Percentiles rank a stretch among this genome's conserved stretches.
These are phyloP conservation scores for Lutraria rhynchaena DNA, from an alignment of 1,140 invertebrate genomes.

Conservation along the genomic window DNA sequence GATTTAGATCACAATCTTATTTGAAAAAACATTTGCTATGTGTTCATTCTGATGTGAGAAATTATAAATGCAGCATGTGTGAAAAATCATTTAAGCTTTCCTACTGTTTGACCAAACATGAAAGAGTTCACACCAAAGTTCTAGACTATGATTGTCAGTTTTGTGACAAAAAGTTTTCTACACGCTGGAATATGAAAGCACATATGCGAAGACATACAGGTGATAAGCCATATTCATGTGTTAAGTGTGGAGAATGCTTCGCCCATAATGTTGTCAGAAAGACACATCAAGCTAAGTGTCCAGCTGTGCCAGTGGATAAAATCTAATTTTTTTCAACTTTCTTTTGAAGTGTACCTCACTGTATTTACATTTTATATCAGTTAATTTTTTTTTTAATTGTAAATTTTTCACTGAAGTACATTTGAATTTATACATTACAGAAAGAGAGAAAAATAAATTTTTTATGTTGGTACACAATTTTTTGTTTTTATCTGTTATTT, in stretches of 20 bases:
- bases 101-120: constrained; percentile 1
- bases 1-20: background rate
- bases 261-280: constrained; percentile 40
- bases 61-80: constrained; percentile 21
- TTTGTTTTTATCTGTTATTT: too few species aligned
- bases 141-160: background rate
- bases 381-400: too few species aligned
- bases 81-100: constrained; percentile 16
- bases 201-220: constrained; percentile 30
- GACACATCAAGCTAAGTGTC: constrained; percentile 32
- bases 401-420: too few species aligned
- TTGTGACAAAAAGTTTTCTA: constrained; percentile 21
- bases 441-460: too few species aligned
- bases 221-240: constrained; percentile 23
- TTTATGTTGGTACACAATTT: too few species aligned
- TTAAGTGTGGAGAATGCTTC: constrained; percentile 19
- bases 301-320: too few species aligned
- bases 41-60: background rate
- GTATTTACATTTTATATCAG: too few species aligned
- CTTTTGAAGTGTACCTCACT: too few species aligned
- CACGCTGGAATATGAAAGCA: constrained; percentile 29
- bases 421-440: too few species aligned
- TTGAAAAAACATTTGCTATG: background rate
- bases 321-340: too few species aligned
- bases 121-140: constrained; percentile 15